Base-by-base conservation (phyloP, 2,113 vertebrate species). In the Euleptes europaea region DNA sequence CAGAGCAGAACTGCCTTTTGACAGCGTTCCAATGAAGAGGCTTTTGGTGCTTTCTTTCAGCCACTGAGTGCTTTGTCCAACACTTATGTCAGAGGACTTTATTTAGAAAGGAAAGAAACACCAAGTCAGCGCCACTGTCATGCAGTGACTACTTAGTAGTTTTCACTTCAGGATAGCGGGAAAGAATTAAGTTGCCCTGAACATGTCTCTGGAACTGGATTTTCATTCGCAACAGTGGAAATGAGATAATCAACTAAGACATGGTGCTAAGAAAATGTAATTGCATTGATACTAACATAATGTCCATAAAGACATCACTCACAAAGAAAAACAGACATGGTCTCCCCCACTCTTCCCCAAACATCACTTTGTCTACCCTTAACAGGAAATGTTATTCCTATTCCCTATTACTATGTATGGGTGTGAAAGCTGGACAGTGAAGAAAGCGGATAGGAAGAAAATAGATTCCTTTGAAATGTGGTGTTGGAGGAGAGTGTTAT, bases 81-180 rank as follows among this genome's bases (percentile, higher is more conserved):
- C 40, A 57, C 51, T 38, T 60, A 71, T n/a, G n/a, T 47, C 17
- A 14, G 15, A 54, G 8, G 57, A 11, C 42, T 79, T 26, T 23
- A 49, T 84, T 78, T 38, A 79, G 33, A 66, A 26, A 84, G 33
- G 42, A 54, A 42, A 35, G 3, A 79, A 80, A 26, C 38, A 31
- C 67, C 42, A 44, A 17, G 73, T 12, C 31, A n/a, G 21, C 40
- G 23, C 63, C 10, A 6, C 31, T 9, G 51, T 5, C 8, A n/a
- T 1, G 0, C 0, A 0, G 40, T 60, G 21, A 63, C 13, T 15
- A 65, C 38, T 66, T 28, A 1, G 0, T 0, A 14, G 11, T 0
- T 72, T 81, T 76, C 69, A 35, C 60, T 5, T 4, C 28, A 57
- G 33, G 87, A 79, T n/a, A 21, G 38, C 75, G 49, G 77, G 70